Evolutionary conservation across 2,888 invertebrate genomes (phyloP).

Genomic region (Octonoba sinensis): DNA sequence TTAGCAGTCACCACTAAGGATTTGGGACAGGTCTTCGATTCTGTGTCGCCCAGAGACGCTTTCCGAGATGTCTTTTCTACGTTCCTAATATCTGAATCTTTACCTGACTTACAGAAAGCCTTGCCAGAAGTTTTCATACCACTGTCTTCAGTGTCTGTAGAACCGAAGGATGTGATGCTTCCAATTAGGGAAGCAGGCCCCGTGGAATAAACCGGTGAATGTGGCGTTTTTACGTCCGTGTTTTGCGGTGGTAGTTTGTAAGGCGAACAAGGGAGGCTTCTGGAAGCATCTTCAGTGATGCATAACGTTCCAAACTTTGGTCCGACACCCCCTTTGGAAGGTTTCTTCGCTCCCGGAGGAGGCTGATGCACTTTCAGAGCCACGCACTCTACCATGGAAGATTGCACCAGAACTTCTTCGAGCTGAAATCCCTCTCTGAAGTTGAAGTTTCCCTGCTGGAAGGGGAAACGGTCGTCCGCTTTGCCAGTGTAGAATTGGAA

Average conservation of each 20-base stretch:
- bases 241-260: slow-evolving; percentile 31
- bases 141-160: slow-evolving; percentile 18
- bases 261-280: slow-evolving; percentile 58
- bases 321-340: slow-evolving; percentile 19
- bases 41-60: slow-evolving; percentile 1
- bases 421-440: slow-evolving; percentile 34
- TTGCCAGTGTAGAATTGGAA: slow-evolving; percentile 21
- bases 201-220: slow-evolving; percentile 8
- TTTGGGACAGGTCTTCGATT: slow-evolving; percentile 26
- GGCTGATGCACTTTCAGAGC: slow-evolving; percentile 41
- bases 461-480: slow-evolving; percentile 12
- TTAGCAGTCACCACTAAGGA: slow-evolving; percentile 53
- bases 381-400: slow-evolving; percentile 41
- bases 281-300: slow-evolving; percentile 36
- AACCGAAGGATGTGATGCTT: slow-evolving; percentile 43
- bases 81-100: neutral
- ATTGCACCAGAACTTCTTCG: slow-evolving; percentile 42
- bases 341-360: neutral
- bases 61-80: neutral
- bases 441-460: neutral
- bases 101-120: neutral
- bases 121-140: neutral
- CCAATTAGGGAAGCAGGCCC: slow-evolving; percentile 21
- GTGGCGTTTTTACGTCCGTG: slow-evolving; percentile 32
- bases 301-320: slow-evolving; percentile 24